Base-by-base conservation (phyloP, 2,797 vertebrate genomes). In the Lates japonicus region DNA sequence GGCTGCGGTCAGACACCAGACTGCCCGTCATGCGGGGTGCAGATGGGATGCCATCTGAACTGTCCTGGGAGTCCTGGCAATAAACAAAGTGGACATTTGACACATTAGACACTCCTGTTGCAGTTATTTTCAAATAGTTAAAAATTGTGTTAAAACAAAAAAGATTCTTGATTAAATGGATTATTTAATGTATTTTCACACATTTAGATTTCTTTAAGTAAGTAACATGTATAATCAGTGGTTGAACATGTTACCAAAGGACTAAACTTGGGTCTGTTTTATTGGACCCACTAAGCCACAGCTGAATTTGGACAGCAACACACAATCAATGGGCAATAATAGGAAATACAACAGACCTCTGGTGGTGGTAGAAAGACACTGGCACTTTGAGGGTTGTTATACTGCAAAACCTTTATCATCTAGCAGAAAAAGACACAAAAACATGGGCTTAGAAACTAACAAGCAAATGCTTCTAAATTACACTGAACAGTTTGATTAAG, bases 21-120 rank as follows among this genome's bases (percentile, higher is more conserved):
- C 97, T 98, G 52, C 98, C 98, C 0, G 98, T 99, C 98, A 99
- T 99, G 66, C 98, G 96, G 0, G 98, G 98, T 0, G 98, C 97
- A 0, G 97, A 90, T 0, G 98, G 98, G 75, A 98, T 97, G 22
- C 98, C 97, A 25, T 99, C 98, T 0, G 97, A 98, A 62, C 98
- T 99, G 94, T 99, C 98, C 92, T 99, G 98, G 0, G 98, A 99
- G 85, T 99, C 98, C 98, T 99, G 87, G 11, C 19, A 44, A 68
- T 22, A 55, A 84, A 82, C 20, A 81, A 62, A 5, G 35, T 51
- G 1, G 11, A 80, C 20, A 59, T 48, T 29, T 67, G 39, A 67
- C 12, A 62, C 22, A 52, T 60, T 25, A 64, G 7, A 65, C 25
- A 51, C 22, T 44, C 17, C 35, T 7, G 44, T 14, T 73, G 49